These are phyloP conservation scores for Mus caroli DNA, from an alignment of 2,797 vertebrate genomes.

Conservation along the genomic window DNA sequence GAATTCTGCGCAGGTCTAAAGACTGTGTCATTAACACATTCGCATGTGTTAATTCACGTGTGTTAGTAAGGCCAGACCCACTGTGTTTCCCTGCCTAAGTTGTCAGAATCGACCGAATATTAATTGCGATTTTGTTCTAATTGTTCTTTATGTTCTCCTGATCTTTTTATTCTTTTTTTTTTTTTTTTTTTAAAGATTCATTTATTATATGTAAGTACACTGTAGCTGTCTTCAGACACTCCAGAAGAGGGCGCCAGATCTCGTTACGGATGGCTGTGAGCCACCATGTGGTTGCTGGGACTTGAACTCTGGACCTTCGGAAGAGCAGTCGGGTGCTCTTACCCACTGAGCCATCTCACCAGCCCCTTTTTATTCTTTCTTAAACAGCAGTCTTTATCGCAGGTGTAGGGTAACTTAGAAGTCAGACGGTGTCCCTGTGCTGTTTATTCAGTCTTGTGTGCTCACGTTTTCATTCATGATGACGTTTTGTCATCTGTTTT, in stretches of 20 bases:
- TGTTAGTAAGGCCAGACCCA: not conserved
- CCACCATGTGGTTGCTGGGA: too few species aligned
- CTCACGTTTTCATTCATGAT: not conserved
- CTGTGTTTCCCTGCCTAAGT: not conserved
- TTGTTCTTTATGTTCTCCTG: not conserved
- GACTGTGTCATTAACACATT: not conserved
- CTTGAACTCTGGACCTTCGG: too few species aligned
- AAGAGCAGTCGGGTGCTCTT: too few species aligned
- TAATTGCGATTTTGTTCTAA: not conserved
- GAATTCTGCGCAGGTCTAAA: not conserved
- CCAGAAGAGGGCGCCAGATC: too few species aligned
- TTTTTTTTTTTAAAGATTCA: too few species aligned
- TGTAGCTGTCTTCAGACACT: too few species aligned
- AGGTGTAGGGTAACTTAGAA: not conserved
- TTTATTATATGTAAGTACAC: too few species aligned
- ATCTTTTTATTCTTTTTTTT: not conserved
- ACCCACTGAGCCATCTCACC: too few species aligned
- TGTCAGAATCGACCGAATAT: not conserved
- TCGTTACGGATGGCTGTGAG: too few species aligned
- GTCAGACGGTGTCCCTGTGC: not conserved
- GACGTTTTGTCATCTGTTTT: not conserved
- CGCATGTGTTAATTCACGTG: not conserved
- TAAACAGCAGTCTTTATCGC: not conserved
- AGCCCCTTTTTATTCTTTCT: not conserved
- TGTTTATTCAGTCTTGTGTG: not conserved